Base-by-base conservation (phyloP, 2,797 vertebrate species). In the Hipposideros larvatus region DNA sequence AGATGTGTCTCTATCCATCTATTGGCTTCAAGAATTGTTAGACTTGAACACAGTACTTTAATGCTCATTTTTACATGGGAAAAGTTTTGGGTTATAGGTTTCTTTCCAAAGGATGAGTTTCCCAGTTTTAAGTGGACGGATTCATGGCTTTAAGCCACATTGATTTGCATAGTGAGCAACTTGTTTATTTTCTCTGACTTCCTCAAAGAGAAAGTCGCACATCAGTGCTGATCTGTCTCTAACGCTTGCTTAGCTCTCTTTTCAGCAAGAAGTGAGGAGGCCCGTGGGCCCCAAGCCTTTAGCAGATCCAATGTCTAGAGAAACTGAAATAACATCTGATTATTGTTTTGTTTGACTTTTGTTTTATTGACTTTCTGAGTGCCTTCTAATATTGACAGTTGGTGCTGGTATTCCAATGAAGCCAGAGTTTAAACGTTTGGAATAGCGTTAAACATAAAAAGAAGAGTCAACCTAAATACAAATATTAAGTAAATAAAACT, bases 311-410 rank as follows among this genome's bases (percentile, higher is more conserved):
- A 13, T 84, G 34, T 84, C 71, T 61, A 41, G n/a, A 0, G 9
- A 68, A 53, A 88, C 46, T 14, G 21, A 91, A 66, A 79, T 59
- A 53, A 15, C 84, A n/a, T 48, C 70, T 94, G 83, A 89, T 82
- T n/a, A 18, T 37, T 73, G 19, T 86, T 77, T 88, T 34, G 41
- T 26, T 59, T 48, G 48, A 48, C 51, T 70, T 87, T 68, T 57
- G 28, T 75, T 53, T 83, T 91, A 53, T 84, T 94, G 66, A 63
- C 82, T 78, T 87, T 59, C 53, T 73, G 74, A 91, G n/a, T 48
- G 14, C 31, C 61, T 86, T 91, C 46, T 95, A 21, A 75, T 89
- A n/a, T 26, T 63, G 46, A 80, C 48, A 48, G 31, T 73, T 21
- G 8, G 24, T 68, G 18, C 61, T 74, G 46, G 26, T 68, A 90